Percentiles rank a stretch among this genome's conserved stretches.
Conservation (phyloP, 2,797 vertebrate genomes). For the Gymnothorax reevesii region DNA sequence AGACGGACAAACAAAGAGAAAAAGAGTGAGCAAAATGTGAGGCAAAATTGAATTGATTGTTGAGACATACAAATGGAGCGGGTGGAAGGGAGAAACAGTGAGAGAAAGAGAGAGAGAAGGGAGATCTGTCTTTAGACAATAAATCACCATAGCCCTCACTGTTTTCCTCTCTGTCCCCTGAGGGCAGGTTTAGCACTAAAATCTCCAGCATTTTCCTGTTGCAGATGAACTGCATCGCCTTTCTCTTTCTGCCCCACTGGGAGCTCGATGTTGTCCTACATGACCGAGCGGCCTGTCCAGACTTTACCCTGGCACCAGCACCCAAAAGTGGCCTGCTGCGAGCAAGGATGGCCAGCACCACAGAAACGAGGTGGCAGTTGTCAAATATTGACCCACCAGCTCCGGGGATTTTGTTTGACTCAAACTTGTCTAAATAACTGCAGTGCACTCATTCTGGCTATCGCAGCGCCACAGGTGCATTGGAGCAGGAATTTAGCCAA, state of each 20-base stretch:
- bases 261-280: neutral
- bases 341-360: neutral
- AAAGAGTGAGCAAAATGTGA: too few species aligned
- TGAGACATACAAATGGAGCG: neutral
- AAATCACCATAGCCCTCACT: slow-evolving; percentile 33
- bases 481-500: too few species aligned
- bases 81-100: neutral
- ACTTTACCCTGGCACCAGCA: neutral
- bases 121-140: neutral
- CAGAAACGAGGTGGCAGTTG: neutral
- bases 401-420: neutral
- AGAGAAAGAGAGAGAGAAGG: slow-evolving; percentile 15
- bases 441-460: too few species aligned
- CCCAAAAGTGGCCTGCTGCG: neutral
- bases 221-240: neutral
- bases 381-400: neutral
- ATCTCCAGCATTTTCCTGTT: neutral
- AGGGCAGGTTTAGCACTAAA: neutral
- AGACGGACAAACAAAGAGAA: neutral
- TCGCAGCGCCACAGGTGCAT: too few species aligned
- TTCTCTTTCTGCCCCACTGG: neutral
- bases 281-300: neutral
- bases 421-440: too few species aligned
- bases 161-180: slow-evolving; percentile 22
- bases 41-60: too few species aligned